Percentiles rank a stretch among this genome's conserved stretches.
Conservation (phyloP, 64 coral and sea anemone genomes). For the Montipora foliosa region DNA sequence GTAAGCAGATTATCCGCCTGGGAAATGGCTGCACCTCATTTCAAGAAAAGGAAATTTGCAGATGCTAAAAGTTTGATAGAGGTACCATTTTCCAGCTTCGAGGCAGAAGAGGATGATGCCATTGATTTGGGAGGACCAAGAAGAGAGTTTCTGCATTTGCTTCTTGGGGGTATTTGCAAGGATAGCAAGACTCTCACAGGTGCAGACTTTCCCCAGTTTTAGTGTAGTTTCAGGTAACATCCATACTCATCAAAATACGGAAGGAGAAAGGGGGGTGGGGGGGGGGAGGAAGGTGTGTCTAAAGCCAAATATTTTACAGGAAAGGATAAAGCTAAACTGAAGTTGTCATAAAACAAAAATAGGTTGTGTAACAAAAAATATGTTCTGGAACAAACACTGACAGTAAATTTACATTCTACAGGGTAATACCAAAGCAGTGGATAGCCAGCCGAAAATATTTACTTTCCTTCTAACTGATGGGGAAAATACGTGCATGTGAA, state of each 20-base stretch:
- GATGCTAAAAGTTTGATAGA: constrained; percentile 44
- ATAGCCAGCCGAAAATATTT: background rate
- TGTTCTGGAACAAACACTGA: too few relatives aligned
- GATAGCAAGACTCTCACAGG: constrained; percentile 67
- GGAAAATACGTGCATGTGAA: background rate
- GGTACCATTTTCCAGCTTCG: constrained; percentile 71
- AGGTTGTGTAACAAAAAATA: too few relatives aligned
- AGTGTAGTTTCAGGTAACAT: constrained; percentile 1
- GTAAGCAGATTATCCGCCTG: constrained; percentile 55
- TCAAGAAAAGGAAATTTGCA: constrained; percentile 69
- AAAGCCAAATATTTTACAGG: too few relatives aligned
- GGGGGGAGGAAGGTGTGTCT: background rate
- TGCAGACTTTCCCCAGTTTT: constrained; percentile 40
- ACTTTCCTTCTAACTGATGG: background rate
- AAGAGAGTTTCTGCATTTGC: constrained; percentile 62
- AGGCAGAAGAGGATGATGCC: constrained; percentile 71
- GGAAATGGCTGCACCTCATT: constrained; percentile 53
- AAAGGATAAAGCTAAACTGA: too few relatives aligned
- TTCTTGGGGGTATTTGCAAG: constrained; percentile 57
- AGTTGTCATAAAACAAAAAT: too few relatives aligned
- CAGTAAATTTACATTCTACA: too few relatives aligned
- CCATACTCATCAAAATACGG: background rate
- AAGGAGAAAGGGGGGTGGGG: too few relatives aligned
- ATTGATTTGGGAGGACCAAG: constrained; percentile 64
- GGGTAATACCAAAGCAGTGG: background rate